phyloP scores from a whole-genome alignment of 2,113 vertebrate genomes.

The Coturnix japonica region DNA sequence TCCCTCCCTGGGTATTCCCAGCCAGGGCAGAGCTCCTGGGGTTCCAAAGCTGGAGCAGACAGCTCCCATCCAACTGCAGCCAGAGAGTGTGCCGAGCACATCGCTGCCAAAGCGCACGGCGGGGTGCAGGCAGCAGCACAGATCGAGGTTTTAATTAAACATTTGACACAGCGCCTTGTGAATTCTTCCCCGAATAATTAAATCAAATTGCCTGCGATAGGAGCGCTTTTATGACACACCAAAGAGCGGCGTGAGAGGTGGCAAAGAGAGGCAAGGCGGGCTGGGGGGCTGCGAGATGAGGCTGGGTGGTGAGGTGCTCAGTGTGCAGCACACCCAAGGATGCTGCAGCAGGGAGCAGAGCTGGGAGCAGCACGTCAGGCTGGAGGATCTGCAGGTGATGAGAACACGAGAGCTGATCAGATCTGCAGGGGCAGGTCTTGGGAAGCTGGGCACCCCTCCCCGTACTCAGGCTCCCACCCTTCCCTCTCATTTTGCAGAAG shows the following conservation, averaged over 20 bases:
- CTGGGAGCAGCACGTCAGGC: neutral
- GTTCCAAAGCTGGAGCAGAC: neutral
- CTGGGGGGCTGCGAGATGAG: neutral
- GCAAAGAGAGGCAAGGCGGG: neutral
- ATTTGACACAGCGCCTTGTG: neutral
- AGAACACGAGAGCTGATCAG: neutral
- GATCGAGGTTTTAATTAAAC: neutral
- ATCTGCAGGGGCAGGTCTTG: slow-evolving; percentile 39
- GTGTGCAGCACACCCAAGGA: neutral
- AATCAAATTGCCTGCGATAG: neutral
- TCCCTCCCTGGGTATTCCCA: neutral
- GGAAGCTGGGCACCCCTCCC: slow-evolving; percentile 1
- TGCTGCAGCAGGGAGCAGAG: neutral
- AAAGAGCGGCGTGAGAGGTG: neutral
- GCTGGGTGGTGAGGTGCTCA: rapidly evolving
- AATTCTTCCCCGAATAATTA: neutral
- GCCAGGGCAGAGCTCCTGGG: neutral
- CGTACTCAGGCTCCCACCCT: neutral
- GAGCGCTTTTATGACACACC: neutral
- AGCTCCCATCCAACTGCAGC: neutral
- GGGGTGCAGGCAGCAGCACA: neutral
- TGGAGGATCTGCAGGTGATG: neutral
- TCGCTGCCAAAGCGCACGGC: rapidly evolving
- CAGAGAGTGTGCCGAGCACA: neutral
- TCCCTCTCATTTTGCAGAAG: slow-evolving; percentile 21